Evolutionary conservation across 2,113 vertebrate genomes (phyloP).

Genomic region (Reinhardtius hippoglossoides): DNA sequence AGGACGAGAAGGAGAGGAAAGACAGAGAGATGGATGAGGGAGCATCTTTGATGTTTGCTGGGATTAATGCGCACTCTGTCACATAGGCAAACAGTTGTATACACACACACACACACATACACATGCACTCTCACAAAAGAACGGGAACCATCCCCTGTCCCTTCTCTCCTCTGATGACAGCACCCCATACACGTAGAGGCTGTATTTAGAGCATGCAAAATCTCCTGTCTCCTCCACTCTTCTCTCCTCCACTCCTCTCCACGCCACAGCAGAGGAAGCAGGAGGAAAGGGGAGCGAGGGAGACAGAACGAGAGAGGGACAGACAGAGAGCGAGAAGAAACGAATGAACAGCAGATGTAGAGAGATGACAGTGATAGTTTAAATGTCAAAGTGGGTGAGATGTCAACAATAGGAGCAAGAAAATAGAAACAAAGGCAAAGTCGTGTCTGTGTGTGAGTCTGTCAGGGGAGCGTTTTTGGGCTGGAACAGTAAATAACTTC

Average conservation of each 20-base stretch:
- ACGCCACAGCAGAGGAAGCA: slow-evolving; percentile 50
- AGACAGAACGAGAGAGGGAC: slow-evolving; percentile 13
- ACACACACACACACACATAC: slow-evolving; percentile 17
- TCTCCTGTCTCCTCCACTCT: slow-evolving; percentile 79
- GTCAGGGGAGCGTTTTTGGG: slow-evolving; percentile 11
- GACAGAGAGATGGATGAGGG: slow-evolving; percentile 62
- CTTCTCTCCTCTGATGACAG: slow-evolving; percentile 72
- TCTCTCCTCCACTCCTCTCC: slow-evolving; percentile 56
- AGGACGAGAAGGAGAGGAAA: slow-evolving; percentile 21
- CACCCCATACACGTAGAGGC: slow-evolving; percentile 72
- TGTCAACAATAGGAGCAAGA: slow-evolving; percentile 48
- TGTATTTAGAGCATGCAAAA: slow-evolving; percentile 86
- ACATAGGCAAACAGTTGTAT: slow-evolving; percentile 37
- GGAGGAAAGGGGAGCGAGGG: slow-evolving; percentile 8
- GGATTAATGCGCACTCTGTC: slow-evolving; percentile 60
- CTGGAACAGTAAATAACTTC: slow-evolving; percentile 68
- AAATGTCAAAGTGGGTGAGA: slow-evolving; percentile 56
- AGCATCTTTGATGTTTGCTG: slow-evolving; percentile 71
- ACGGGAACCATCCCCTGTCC: slow-evolving; percentile 66
- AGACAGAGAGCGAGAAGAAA: slow-evolving; percentile 34
- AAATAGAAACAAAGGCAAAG: slow-evolving; percentile 29
- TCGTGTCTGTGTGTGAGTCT: slow-evolving; percentile 5
- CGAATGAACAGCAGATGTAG: slow-evolving; percentile 60
- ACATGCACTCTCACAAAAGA: slow-evolving; percentile 39
- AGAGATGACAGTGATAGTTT: slow-evolving; percentile 65